phyloP scores from a whole-genome alignment of 1,140 invertebrate genomes.

The Colletes latitarsis region DNA sequence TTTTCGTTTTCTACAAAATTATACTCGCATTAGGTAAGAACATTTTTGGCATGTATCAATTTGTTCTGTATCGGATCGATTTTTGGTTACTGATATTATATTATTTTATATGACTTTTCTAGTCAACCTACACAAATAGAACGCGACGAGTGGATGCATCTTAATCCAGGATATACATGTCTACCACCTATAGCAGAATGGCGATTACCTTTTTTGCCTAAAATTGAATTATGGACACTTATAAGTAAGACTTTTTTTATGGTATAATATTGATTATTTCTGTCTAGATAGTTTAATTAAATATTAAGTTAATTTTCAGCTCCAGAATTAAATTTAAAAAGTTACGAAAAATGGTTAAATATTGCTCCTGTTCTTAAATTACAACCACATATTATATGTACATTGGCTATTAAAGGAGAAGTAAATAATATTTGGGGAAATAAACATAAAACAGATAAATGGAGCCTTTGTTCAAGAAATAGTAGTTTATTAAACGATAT shows the following conservation, averaged over 20 bases:
- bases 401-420: slow-evolving; percentile 74
- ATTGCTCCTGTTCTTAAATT: slow-evolving; percentile 74
- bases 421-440: slow-evolving; percentile 61
- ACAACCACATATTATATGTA: slow-evolving; percentile 75
- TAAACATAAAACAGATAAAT: slow-evolving; percentile 51
- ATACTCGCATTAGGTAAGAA: slow-evolving; percentile 63
- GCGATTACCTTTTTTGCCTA: slow-evolving; percentile 75
- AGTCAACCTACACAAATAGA: slow-evolving; percentile 73
- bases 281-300: background rate
- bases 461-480: slow-evolving; percentile 69
- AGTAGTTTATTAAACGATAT: slow-evolving; percentile 73
- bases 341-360: slow-evolving; percentile 77
- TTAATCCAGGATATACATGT: slow-evolving; percentile 67
- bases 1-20: slow-evolving; percentile 72
- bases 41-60: too few relatives aligned
- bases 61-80: too few relatives aligned
- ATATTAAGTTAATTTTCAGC: slow-evolving; percentile 59
- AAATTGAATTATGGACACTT: slow-evolving; percentile 69
- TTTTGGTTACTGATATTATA: too few relatives aligned
- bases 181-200: slow-evolving; percentile 77
- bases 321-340: slow-evolving; percentile 78
- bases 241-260: slow-evolving; percentile 63
- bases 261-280: slow-evolving; percentile 1
- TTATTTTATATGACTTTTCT: slow-evolving; percentile 48
- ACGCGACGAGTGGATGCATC: slow-evolving; percentile 72